phyloP scores from a whole-genome alignment of 1,140 invertebrate species.

The Zaprionus ghesquierei region DNA sequence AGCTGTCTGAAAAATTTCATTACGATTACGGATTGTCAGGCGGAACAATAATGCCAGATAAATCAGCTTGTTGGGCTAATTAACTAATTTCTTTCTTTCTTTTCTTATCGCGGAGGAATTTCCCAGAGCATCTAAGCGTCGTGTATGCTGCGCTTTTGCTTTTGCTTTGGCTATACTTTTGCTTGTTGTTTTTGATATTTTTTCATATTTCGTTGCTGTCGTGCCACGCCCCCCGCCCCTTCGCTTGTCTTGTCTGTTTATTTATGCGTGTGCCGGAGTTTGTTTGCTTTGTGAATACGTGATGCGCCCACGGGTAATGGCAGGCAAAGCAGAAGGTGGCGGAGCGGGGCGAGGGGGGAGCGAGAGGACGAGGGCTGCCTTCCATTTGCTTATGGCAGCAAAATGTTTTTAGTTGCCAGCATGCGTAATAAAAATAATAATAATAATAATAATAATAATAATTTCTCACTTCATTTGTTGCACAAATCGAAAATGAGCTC shows the following conservation, averaged over 20 bases:
- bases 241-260: slow-evolving; percentile 51
- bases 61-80: neutral
- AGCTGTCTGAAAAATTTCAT: neutral
- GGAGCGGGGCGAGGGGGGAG: neutral
- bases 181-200: slow-evolving; percentile 41
- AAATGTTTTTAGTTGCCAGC: slow-evolving; percentile 41
- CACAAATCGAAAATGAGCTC: slow-evolving; percentile 72
- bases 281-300: slow-evolving; percentile 78
- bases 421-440: slow-evolving; percentile 65
- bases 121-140: neutral
- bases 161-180: no score
- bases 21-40: neutral
- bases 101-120: no score
- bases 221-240: neutral
- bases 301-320: slow-evolving; percentile 51
- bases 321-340: neutral
- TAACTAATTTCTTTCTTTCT: neutral
- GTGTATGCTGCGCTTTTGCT: neutral
- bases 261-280: slow-evolving; percentile 69
- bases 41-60: neutral
- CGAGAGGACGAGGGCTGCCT: neutral
- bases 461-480: slow-evolving; percentile 79
- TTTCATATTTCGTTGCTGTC: slow-evolving; percentile 24
- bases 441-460: slow-evolving; percentile 72
- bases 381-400: slow-evolving; percentile 46